Evolutionary conservation across 2,113 vertebrate species (phyloP).

Genomic region (Ailurus styani): DNA sequence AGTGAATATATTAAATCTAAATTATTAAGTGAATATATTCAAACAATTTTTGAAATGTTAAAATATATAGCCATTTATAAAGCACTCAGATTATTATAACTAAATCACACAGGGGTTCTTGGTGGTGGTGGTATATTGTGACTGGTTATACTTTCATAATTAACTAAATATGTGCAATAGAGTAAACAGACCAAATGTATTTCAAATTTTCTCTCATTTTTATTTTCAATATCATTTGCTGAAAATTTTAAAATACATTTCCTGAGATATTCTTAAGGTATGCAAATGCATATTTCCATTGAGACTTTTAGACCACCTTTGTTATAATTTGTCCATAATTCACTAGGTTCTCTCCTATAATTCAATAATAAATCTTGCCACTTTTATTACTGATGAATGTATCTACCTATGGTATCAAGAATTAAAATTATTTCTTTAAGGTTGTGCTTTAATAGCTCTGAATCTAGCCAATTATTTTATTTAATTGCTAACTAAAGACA

Average conservation of each 20-base stretch:
- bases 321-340: neutral
- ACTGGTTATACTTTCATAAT: neutral
- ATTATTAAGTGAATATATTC: neutral
- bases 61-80: neutral
- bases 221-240: neutral
- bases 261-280: neutral
- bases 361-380: neutral
- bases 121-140: neutral
- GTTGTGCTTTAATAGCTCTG: neutral
- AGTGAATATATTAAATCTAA: neutral
- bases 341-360: neutral
- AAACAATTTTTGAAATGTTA: neutral
- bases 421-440: conserved; percentile 40
- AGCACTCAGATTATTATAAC: neutral
- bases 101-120: neutral
- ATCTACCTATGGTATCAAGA: neutral
- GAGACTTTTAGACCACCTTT: neutral
- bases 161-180: neutral
- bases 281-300: neutral
- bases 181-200: neutral
- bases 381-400: neutral
- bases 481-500: neutral
- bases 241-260: neutral
- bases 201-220: neutral
- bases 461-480: neutral